Evolutionary conservation across 2,113 vertebrate genomes (phyloP).

Genomic region (Hippocampus zosterae): DNA sequence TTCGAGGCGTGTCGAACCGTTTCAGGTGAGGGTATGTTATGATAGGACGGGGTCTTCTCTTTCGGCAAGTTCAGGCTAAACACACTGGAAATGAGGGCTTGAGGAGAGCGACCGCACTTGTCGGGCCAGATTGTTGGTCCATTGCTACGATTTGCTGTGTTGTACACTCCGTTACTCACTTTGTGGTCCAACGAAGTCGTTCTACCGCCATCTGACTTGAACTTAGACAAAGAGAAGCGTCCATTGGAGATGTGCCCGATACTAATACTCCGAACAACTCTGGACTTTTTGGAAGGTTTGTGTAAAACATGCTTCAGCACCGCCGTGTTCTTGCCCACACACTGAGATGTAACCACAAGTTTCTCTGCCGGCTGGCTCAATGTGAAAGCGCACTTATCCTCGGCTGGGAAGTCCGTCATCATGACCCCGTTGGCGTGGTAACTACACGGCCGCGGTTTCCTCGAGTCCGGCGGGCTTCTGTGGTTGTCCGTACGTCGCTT

Average conservation of each 20-base stretch:
- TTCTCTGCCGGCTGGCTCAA: conserved; percentile 66
- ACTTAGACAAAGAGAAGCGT: conserved; percentile 60
- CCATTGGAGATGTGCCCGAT: conserved; percentile 62
- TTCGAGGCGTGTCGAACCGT: conserved; percentile 9
- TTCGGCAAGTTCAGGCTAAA: conserved; percentile 51
- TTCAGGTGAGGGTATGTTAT: conserved; percentile 29
- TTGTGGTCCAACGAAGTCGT: conserved; percentile 54
- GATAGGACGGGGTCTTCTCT: conserved; percentile 44
- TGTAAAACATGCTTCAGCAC: conserved; percentile 69
- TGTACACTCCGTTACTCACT: conserved; percentile 32
- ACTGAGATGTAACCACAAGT: conserved; percentile 49
- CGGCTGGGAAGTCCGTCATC: conserved; percentile 78
- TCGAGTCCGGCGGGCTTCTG: conserved; percentile 37
- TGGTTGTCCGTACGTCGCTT: conserved; percentile 64
- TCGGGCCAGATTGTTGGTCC: conserved; percentile 36
- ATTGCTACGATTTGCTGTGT: conserved; percentile 23
- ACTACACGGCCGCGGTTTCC: conserved; percentile 73
- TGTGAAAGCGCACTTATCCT: conserved; percentile 68
- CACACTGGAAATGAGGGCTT: conserved; percentile 36
- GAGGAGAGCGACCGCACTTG: conserved; percentile 26
- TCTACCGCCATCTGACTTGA: conserved; percentile 54
- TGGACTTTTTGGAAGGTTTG: conserved; percentile 65
- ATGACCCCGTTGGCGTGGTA: conserved; percentile 80
- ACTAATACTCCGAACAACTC: conserved; percentile 74
- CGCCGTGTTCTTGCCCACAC: conserved; percentile 18